Base-by-base conservation (phyloP, 2,888 invertebrate genomes). In the Oithona nana region DNA sequence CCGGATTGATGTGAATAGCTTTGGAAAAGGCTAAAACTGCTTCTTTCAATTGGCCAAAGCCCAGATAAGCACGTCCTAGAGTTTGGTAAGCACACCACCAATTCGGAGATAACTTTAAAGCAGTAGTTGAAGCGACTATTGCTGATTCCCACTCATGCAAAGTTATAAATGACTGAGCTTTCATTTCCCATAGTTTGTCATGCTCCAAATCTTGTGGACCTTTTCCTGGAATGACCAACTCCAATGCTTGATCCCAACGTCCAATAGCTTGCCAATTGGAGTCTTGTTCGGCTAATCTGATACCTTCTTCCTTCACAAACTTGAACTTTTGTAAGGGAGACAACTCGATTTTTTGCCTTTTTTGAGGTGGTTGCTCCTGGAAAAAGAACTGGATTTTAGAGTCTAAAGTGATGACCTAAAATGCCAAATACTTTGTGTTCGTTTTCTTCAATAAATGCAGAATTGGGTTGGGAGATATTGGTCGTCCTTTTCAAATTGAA, bases 51-150 rank as follows among this genome's bases (percentile, higher is more conserved):
- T 73, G 73, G 4, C 74, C 74, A 16, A 73, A 65, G 30, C 70
- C 71, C 8, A 73, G 68, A 39, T 69, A 69, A 3, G 72, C 69
- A 51, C 73, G 65, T 0, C 73, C 74, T 11, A 73, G 67, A 1
- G 73, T 73, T 66, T 74, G 73, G 58, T 71, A 68, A 4, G 68
- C 72, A 20, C 69, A 67, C 72, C 72, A 73, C 73, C 73, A 74
- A 4, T 64, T 66, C 13, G 73, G 71, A 6, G 29, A 30, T 13
- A 69, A 48, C 22, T 68, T 66, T 1, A 71, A 69, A 13, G 70
- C 70, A 64, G 69, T 69, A 61, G 68, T 66, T 1, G 73, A 73
- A 58, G 69, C 39, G 11, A 50, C 51, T 4, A 63, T 50, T 13
- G 64, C 64, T 6, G 61, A 62, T 8, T 22, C 28, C 57, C 61